These are phyloP conservation scores for Phyllotreta cruciferae DNA, from an alignment of 2,888 invertebrate genomes.

Conservation along the genomic window DNA sequence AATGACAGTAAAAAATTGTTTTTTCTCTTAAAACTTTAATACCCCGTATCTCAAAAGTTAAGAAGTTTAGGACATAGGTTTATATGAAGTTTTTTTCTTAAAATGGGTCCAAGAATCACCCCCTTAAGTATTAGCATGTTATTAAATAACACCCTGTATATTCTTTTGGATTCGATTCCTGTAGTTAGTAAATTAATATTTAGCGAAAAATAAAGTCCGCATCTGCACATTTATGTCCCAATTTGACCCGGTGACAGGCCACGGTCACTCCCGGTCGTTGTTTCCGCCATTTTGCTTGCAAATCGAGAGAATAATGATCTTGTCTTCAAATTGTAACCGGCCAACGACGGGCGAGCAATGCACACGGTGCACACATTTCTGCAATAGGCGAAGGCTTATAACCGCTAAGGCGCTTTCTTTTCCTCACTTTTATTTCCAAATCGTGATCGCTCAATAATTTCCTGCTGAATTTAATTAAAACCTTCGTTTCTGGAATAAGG, in stretches of 20 bases:
- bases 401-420: conserved; percentile 21
- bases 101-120: too few relatives aligned
- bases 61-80: too few relatives aligned
- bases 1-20: too few relatives aligned
- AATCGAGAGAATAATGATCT: conserved; percentile 40
- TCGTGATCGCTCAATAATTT: conserved; percentile 27
- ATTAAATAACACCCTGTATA: background rate
- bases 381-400: conserved; percentile 26
- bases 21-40: too few relatives aligned
- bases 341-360: conserved; percentile 18
- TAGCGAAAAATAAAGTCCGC: conserved; percentile 7
- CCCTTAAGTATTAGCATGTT: too few relatives aligned
- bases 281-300: conserved; percentile 45
- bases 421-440: conserved; percentile 21
- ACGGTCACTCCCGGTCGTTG: conserved; percentile 52
- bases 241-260: conserved; percentile 49
- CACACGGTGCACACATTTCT: conserved; percentile 29
- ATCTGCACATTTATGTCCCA: conserved; percentile 41
- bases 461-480: conserved; percentile 23
- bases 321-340: conserved; percentile 38
- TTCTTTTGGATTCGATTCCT: too few relatives aligned
- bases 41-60: too few relatives aligned
- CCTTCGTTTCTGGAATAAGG: background rate
- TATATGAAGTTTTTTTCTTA: too few relatives aligned
- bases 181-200: too few relatives aligned